These are phyloP conservation scores for Siniperca scherzeri DNA, from an alignment of 2,797 vertebrate genomes.

Conservation along the genomic window DNA sequence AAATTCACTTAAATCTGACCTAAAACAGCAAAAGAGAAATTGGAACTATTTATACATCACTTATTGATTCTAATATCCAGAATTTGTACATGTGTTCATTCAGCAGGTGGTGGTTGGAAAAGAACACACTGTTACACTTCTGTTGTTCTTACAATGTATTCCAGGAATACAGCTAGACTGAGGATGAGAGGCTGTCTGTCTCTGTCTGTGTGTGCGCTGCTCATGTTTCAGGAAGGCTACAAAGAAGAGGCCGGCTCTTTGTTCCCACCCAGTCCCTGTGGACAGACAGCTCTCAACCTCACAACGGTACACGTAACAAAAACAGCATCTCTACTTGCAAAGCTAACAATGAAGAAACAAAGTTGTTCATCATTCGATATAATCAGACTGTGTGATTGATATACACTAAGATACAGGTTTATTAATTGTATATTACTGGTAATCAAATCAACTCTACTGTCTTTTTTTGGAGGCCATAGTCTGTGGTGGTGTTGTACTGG, in stretches of 20 bases:
- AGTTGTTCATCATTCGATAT: background rate
- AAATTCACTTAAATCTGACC: background rate
- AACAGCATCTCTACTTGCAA: conserved; percentile 37
- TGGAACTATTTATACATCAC: background rate
- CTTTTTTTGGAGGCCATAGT: background rate
- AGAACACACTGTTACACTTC: conserved; percentile 24
- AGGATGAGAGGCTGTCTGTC: conserved; percentile 31
- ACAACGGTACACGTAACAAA: conserved; percentile 35
- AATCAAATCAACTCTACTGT: background rate
- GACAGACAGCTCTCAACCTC: conserved; percentile 51
- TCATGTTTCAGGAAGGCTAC: conserved; percentile 78
- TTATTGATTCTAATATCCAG: background rate
- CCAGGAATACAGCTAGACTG: conserved; percentile 53
- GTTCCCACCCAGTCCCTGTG: conserved; percentile 60
- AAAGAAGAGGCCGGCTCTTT: conserved; percentile 56
- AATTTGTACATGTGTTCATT: conserved; percentile 5
- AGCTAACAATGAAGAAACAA: conserved; percentile 3
- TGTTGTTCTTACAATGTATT: conserved; percentile 48
- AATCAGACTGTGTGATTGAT: background rate
- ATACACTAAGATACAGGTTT: background rate
- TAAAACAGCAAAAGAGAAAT: background rate
- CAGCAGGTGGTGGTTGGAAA: conserved; percentile 31
- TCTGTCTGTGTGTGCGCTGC: conserved; percentile 13
- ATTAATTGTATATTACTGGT: background rate
- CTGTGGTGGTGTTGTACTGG: background rate